Evolutionary conservation across 2,888 invertebrate species (phyloP), one percentile per base, ranked within the genome.

Genomic region (Lapara coniferarum): DNA sequence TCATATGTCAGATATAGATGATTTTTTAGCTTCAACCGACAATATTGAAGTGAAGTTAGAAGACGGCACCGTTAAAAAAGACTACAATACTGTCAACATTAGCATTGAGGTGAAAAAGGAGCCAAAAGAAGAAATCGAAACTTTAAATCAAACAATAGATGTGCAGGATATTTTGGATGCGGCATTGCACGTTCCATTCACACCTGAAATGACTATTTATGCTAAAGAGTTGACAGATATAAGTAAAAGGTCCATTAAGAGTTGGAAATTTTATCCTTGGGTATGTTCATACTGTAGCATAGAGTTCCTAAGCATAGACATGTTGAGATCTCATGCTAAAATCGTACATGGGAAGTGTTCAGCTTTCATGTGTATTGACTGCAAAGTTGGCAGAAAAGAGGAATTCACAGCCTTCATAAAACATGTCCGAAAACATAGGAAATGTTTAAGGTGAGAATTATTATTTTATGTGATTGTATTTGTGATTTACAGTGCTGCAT

Each of bases 301-400:
- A 8, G 92, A 92, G 73, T 93, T 92, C 73, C 74, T 88, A 1
- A 87, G 89, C 67, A 75, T 91, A 30, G 85, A 84, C 0, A 89
- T 85, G 59, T 85, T 96, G 52, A 87, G 95, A 69, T 92, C 95
- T 1, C 96, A 96, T 80, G 95, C 95, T 66, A 94, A 94, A 73
- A 87, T 91, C 10, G 94, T 95, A 0, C 96, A 96, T 77, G 95
- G 95, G 59, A 95, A 95, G 77, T 94, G 95, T 72, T 91, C 95
- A 0, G 95, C 95, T 8, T 96, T 95, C 77, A 93, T 94, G 78
- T 96, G 96, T 81, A 94, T 95, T 25, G 95, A 96, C 78, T 96
- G 96, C 81, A 95, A 95, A 69, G 77, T 74, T 0, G 95, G 95
- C 76, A 93, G 95, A 85, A 94, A 95, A 14, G 94, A 95, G 58